A percentile compares a stretch with the other conserved stretches of the same genome.
These are phyloP conservation scores for Cygnus olor DNA, from an alignment of 2,797 vertebrate species.

Conservation along the genomic window DNA sequence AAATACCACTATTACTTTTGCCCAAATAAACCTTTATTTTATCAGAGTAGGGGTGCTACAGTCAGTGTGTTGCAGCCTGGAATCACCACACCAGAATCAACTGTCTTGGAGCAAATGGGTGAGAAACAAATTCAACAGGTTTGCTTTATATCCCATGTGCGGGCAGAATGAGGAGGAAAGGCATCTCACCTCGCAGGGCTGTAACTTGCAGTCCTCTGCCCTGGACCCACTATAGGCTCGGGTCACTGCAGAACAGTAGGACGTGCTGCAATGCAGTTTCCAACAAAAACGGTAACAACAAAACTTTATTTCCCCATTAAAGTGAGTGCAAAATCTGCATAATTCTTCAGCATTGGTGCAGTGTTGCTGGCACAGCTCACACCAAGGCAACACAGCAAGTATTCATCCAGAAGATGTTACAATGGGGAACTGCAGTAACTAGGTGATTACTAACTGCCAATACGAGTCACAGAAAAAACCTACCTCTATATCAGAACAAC, in stretches of 20 bases:
- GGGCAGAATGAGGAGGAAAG: not conserved
- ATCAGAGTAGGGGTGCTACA: not conserved
- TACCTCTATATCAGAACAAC: not conserved
- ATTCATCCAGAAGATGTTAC: not conserved
- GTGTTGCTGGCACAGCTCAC: not conserved
- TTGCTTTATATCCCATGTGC: not conserved
- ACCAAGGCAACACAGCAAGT: not conserved
- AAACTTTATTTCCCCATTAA: not conserved
- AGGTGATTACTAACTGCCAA: conserved; percentile 33
- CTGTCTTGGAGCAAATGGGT: not conserved
- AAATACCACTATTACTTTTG: not conserved
- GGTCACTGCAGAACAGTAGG: not conserved
- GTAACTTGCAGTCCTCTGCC: not conserved
- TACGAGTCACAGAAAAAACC: not conserved
- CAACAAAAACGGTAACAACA: not conserved
- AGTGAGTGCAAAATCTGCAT: not conserved
- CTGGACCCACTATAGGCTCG: not conserved
- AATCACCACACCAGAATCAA: not conserved
- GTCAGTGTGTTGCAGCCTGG: not conserved
- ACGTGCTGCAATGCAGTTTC: not conserved
- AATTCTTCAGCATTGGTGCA: not conserved
- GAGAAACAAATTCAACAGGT: not conserved
- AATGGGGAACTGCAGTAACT: not conserved
- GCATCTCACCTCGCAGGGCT: not conserved
- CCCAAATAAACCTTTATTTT: not conserved